Conservation (phyloP, 2,113 vertebrate species). For the Indicator maculatus region DNA sequence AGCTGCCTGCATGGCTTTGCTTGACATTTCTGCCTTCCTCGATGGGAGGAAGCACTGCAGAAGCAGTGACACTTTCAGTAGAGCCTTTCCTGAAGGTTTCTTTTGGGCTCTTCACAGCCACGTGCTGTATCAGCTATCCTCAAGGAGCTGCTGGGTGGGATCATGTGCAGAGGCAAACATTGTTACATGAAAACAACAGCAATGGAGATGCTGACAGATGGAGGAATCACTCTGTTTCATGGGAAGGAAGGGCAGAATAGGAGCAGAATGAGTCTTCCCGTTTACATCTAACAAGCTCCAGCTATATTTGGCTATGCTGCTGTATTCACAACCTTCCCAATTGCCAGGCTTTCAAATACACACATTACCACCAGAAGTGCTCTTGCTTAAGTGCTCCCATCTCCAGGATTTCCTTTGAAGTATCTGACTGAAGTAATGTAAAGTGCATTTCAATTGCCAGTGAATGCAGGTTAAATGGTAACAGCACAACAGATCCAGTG, state of each 20-base stretch:
- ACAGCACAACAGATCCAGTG: slow-evolving; percentile 69
- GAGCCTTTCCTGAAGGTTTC: neutral
- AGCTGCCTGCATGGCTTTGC: neutral
- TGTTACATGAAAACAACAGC: neutral
- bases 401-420: slow-evolving; percentile 72
- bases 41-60: neutral
- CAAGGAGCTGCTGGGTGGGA: neutral
- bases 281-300: slow-evolving; percentile 53
- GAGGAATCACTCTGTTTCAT: slow-evolving; percentile 19
- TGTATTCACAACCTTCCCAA: slow-evolving; percentile 67
- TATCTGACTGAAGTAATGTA: slow-evolving; percentile 72
- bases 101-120: neutral
- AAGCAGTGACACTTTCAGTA: neutral
- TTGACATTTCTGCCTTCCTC: neutral
- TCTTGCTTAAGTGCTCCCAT: slow-evolving; percentile 72
- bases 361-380: slow-evolving; percentile 72
- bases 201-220: slow-evolving; percentile 4
- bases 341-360: slow-evolving; percentile 70
- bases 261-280: slow-evolving; percentile 25
- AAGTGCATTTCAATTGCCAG: slow-evolving; percentile 72
- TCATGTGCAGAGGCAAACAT: neutral
- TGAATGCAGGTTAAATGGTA: slow-evolving; percentile 72
- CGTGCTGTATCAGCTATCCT: neutral
- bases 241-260: slow-evolving; percentile 31
- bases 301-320: slow-evolving; percentile 61